A percentile compares a stretch with the other conserved stretches of the same genome.
These are phyloP conservation scores for Drosophila aldrichi DNA, from an alignment of 2,888 invertebrate species.

Conservation along the genomic window DNA sequence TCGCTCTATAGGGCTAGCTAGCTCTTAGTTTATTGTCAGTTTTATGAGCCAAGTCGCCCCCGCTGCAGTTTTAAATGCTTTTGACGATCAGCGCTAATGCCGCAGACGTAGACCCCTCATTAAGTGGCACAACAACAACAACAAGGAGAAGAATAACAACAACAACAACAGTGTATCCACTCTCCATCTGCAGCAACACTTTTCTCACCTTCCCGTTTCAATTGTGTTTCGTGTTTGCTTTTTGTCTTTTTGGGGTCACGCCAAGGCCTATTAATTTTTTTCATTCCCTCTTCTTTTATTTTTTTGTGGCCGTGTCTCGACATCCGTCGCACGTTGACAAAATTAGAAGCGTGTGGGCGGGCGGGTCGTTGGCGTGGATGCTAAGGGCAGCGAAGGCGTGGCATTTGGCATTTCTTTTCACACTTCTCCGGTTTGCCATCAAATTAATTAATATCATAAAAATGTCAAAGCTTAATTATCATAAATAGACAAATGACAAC, in stretches of 20 bases:
- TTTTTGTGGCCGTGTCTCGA: constrained; percentile 61
- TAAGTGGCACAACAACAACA: constrained; percentile 53
- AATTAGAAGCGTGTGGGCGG: constrained; percentile 73
- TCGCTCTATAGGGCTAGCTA: constrained; percentile 44
- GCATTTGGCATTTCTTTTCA: constrained; percentile 44
- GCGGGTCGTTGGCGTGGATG: constrained; percentile 33
- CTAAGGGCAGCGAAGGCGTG: constrained; percentile 3
- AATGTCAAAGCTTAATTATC: constrained; percentile 79
- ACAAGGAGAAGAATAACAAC: constrained; percentile 28
- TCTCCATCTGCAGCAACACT: constrained; percentile 37
- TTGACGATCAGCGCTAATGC: constrained; percentile 63
- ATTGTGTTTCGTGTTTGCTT: constrained; percentile 34
- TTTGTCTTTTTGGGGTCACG: constrained; percentile 66
- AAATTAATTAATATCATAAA: constrained; percentile 82
- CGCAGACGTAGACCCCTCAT: constrained; percentile 52
- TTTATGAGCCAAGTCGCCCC: constrained; percentile 59
- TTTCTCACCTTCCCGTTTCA: constrained; percentile 65
- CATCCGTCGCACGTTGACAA: constrained; percentile 71
- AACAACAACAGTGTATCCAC: constrained; percentile 23
- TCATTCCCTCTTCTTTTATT: neutral
- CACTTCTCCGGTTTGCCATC: constrained; percentile 48
- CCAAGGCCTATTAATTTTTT: constrained; percentile 71
- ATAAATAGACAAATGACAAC: constrained; percentile 77
- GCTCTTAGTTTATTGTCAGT: constrained; percentile 65
- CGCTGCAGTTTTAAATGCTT: constrained; percentile 64